Evolutionary conservation across 1,140 invertebrate species (phyloP), one percentile per base, ranked within the genome.

Genomic region (Parapsyche elsis): DNA sequence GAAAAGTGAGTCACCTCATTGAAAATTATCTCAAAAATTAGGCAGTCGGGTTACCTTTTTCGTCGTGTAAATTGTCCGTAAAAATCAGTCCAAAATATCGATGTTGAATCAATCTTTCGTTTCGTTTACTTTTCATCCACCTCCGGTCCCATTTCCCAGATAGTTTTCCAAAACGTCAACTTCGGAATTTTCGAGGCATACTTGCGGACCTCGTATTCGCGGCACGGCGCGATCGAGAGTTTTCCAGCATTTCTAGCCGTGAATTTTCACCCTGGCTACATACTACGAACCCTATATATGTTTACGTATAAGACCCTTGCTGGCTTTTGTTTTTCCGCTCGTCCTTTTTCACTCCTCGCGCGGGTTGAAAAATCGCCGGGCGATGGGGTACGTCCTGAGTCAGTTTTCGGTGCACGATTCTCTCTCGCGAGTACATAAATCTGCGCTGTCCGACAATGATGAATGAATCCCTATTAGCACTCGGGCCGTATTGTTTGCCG

Each of bases 381-480:
- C 45, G 74, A 76, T 76, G 30, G 74, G 24, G n/a, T 23, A 49
- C 23, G n/a, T n/a, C 14, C 24, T 5, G 53, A 64, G 57, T 78
- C 23, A 71, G 71, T 57, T 76, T 59, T 71, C 76, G 45, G 45
- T 38, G 57, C 75, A 77, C 75, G 75, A 77, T 77, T 57, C 26
- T 76, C 70, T 70, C 53, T 67, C 64, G 71, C 44, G 75, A 80
- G 81, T 82, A 82, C 81, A 82, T 82, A 80, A 82, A 82, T 82
- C 81, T 80, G 79, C 24, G 61, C 24, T 44, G 79, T 57, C 71
- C 79, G 81, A 82, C 81, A 82, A 80, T 82, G 81, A 82, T 80
- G 81, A 82, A 82, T 82, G 81, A 78, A 78, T 80, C 81, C 81
- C 64, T 80, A 82, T 82, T 79, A 82, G 81, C 81, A 74, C 79